A percentile compares a stretch with the other conserved stretches of the same genome.
Evolutionary conservation across 1,140 invertebrate genomes (phyloP).

Genomic region (Acyrthosiphon pisum): DNA sequence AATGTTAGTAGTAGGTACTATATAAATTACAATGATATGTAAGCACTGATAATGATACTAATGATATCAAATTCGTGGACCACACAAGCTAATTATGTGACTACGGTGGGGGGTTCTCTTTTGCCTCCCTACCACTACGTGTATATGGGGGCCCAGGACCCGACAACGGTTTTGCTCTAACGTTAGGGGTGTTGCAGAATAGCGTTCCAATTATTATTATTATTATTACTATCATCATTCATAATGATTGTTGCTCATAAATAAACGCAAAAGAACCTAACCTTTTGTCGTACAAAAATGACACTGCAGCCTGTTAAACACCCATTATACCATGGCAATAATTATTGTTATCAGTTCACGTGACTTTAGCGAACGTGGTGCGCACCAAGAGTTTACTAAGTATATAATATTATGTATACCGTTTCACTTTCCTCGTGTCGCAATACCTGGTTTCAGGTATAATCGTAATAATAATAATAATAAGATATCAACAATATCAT

Average conservation of each 20-base stretch:
- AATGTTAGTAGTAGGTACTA: too few species aligned
- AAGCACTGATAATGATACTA: too few species aligned
- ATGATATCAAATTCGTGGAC: too few species aligned
- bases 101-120: too few species aligned
- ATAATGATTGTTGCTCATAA: background rate
- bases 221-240: too few species aligned
- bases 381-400: background rate
- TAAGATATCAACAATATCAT: background rate
- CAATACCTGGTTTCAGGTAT: background rate
- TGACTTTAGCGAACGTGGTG: background rate
- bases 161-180: background rate
- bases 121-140: too few species aligned
- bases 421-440: background rate
- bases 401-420: too few species aligned
- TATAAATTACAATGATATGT: too few species aligned
- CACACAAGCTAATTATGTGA: too few species aligned
- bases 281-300: background rate
- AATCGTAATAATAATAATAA: background rate
- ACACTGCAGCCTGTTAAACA: too few species aligned
- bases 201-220: background rate
- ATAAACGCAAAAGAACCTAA: background rate
- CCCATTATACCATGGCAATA: background rate
- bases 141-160: too few species aligned
- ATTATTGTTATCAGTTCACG: background rate
- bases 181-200: background rate